phyloP scores from a whole-genome alignment of 2,888 invertebrate species.

The Nebria brevicollis region DNA sequence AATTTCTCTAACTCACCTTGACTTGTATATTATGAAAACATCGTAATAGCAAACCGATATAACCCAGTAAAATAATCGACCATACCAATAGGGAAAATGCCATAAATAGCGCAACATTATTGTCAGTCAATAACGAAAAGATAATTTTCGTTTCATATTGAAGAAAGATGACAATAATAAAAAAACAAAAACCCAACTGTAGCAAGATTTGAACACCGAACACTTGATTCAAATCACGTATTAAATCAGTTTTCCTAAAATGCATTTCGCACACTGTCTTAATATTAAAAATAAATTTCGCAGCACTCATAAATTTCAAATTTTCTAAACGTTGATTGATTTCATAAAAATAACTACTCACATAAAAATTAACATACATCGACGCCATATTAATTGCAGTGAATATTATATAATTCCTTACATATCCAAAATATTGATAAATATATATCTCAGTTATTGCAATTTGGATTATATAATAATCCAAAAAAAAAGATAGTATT shows the following conservation, averaged over 20 bases:
- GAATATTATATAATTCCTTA: not conserved
- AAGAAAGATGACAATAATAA: not conserved
- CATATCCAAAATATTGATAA: not conserved
- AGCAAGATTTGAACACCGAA: not conserved
- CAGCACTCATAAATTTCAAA: not conserved
- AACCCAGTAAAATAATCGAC: not conserved
- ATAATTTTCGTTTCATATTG: not conserved
- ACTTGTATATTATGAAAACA: not conserved
- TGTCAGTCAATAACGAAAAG: not conserved
- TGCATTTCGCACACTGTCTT: not conserved
- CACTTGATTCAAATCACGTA: not conserved
- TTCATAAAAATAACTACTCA: not conserved
- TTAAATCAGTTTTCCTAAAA: not conserved
- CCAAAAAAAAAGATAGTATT: not conserved
- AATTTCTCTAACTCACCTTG: not conserved
- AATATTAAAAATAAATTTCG: not conserved
- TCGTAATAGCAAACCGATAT: not conserved
- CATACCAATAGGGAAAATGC: not conserved
- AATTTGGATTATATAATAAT: not conserved
- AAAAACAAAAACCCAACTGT: not conserved
- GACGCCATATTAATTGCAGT: not conserved
- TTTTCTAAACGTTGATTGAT: not conserved
- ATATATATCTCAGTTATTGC: not conserved
- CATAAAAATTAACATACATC: not conserved
- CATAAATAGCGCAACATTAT: not conserved